Evolutionary conservation across 2,797 vertebrate genomes (phyloP).

Genomic region (Macropodus opercularis): DNA sequence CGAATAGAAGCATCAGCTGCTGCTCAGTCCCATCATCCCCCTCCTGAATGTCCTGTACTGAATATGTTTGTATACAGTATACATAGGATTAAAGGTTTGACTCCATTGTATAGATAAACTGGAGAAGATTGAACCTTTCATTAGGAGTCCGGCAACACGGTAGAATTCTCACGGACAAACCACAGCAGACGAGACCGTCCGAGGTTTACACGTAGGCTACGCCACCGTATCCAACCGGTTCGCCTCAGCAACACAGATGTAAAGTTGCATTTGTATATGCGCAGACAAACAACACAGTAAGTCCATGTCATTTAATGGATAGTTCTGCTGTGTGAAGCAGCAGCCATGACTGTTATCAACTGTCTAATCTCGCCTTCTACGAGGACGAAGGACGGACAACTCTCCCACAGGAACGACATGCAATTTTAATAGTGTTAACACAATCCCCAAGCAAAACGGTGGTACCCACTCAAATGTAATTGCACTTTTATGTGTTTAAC

Average conservation of each 20-base stretch:
- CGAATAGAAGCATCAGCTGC: constrained; percentile 77
- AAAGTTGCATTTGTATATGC: background rate
- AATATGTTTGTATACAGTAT: constrained; percentile 17
- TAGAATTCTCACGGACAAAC: background rate
- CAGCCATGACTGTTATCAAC: constrained; percentile 32
- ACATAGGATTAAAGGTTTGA: too few relatives aligned
- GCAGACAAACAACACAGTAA: background rate
- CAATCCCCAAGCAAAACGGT: constrained; percentile 60
- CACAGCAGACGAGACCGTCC: background rate
- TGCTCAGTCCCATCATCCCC: constrained; percentile 35
- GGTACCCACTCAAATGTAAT: constrained; percentile 78
- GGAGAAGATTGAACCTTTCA: too few relatives aligned
- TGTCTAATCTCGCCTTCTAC: constrained; percentile 25
- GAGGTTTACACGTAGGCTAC: background rate
- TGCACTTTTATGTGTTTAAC: constrained; percentile 85
- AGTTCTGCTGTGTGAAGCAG: constrained; percentile 16
- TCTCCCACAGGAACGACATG: constrained; percentile 45
- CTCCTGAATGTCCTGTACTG: constrained; percentile 32
- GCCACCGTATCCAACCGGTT: constrained; percentile 6
- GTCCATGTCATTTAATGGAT: constrained; percentile 4
- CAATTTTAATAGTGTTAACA: constrained; percentile 60
- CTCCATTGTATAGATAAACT: background rate
- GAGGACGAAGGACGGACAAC: constrained; percentile 47
- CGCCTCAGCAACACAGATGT: constrained; percentile 2
- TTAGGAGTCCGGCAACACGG: too few relatives aligned